Percentiles rank a stretch among this genome's conserved stretches.
Conservation (phyloP, 2,113 vertebrate species). For the Nothocercus julius region DNA sequence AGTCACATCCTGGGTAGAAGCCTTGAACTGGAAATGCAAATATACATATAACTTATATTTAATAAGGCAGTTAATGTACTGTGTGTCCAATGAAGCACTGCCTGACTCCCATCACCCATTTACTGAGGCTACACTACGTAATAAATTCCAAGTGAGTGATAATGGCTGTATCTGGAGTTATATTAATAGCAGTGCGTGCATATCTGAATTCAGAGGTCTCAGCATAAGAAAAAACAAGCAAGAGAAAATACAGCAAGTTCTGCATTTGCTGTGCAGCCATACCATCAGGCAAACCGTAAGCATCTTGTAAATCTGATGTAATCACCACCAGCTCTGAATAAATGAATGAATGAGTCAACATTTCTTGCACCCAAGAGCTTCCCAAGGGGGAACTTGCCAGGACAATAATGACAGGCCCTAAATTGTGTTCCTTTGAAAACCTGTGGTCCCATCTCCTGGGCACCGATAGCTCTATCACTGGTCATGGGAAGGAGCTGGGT, state of each 20-base stretch:
- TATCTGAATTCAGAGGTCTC: not conserved
- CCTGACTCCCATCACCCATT: not conserved
- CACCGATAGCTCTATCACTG: not conserved
- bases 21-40: conserved; percentile 15
- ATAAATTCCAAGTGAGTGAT: conserved; percentile 1
- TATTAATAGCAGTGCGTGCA: not conserved
- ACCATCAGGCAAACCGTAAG: not conserved
- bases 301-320: not conserved
- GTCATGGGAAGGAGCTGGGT: not conserved
- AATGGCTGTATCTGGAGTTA: not conserved
- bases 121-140: not conserved
- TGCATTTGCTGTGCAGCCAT: not conserved
- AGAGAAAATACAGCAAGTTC: not conserved
- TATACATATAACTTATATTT: not conserved
- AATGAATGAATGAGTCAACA: not conserved
- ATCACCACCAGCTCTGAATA: not conserved
- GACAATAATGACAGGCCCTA: not conserved
- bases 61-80: not conserved
- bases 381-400: not conserved
- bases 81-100: not conserved
- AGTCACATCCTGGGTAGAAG: not conserved
- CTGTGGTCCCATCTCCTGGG: not conserved
- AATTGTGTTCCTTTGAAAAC: not conserved
- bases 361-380: not conserved
- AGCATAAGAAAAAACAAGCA: not conserved